A percentile compares a stretch with the other conserved stretches of the same genome.
Conservation (phyloP, 2,888 invertebrate species). For the Drosophila pegasa region DNA sequence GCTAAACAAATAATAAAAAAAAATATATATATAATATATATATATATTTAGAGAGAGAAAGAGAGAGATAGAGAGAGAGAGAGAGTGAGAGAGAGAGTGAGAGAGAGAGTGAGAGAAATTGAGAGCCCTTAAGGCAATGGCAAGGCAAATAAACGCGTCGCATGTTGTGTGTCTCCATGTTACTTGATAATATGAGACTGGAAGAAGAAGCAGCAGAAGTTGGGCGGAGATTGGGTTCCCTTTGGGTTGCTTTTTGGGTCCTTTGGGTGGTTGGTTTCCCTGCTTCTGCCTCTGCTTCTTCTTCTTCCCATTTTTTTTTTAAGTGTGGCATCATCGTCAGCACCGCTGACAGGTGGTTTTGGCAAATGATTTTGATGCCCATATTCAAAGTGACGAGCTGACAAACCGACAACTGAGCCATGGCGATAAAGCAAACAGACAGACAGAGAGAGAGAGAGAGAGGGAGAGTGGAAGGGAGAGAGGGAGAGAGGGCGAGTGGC, state of each 20-base stretch:
- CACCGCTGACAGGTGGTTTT: conserved; percentile 70
- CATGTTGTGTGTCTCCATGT: conserved; percentile 45
- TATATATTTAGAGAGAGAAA: not conserved
- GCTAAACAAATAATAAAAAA: conserved; percentile 64
- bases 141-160: conserved; percentile 66
- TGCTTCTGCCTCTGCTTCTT: not conserved
- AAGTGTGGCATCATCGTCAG: conserved; percentile 9
- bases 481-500: conserved; percentile 3
- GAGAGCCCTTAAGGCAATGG: conserved; percentile 39
- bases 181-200: conserved; percentile 5
- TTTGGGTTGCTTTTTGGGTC: not conserved
- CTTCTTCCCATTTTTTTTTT: not conserved
- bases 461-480: not conserved
- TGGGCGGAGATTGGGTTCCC: not conserved
- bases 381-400: conserved; percentile 52
- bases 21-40: not conserved
- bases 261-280: conserved; percentile 4
- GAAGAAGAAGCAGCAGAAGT: not conserved
- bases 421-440: conserved; percentile 41
- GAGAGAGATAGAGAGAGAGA: not conserved
- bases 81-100: no score
- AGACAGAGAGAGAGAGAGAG: conserved; percentile 1
- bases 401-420: conserved; percentile 41
- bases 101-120: no score
- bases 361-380: conserved; percentile 57